A percentile compares a stretch with the other conserved stretches of the same genome.
These are phyloP conservation scores for Steinernema scapterisci DNA, from an alignment of 2,888 invertebrate genomes.

Conservation along the genomic window DNA sequence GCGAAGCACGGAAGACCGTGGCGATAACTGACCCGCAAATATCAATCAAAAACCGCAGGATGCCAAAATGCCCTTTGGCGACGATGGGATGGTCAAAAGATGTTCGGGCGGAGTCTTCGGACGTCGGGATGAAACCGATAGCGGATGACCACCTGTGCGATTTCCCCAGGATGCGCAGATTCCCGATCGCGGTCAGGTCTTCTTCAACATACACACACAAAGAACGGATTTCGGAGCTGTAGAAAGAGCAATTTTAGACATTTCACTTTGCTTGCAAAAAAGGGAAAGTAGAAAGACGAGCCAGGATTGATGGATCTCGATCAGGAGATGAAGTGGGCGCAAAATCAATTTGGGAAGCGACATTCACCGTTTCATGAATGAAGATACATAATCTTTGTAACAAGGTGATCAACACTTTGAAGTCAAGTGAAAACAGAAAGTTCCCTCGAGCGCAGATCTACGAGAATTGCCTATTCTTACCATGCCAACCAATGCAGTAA, in stretches of 20 bases:
- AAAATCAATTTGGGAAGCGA: too few species aligned
- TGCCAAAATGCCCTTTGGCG: constrained; percentile 33
- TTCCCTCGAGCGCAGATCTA: too few species aligned
- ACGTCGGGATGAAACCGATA: constrained; percentile 31
- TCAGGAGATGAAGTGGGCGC: too few species aligned
- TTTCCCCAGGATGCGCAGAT: constrained; percentile 26
- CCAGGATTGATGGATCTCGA: too few species aligned
- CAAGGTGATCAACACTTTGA: too few species aligned
- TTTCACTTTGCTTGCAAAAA: constrained; percentile 5
- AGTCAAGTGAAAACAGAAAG: too few species aligned
- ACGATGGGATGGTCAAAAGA: constrained; percentile 27
- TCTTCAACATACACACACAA: constrained; percentile 15
- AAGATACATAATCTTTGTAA: too few species aligned
- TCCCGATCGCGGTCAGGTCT: constrained; percentile 25
- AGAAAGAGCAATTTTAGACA: constrained; percentile 17
- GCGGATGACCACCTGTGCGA: constrained; percentile 31
- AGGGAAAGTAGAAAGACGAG: neutral
- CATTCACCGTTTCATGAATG: too few species aligned
- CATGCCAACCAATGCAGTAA: too few species aligned
- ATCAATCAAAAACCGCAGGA: constrained; percentile 33
- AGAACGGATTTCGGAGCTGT: constrained; percentile 7
- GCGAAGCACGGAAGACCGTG: constrained; percentile 27
- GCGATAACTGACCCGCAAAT: constrained; percentile 31
- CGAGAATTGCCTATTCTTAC: too few species aligned
- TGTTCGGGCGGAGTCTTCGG: constrained; percentile 26